A percentile compares a stretch with the other conserved stretches of the same genome.
These are phyloP conservation scores for Ichneumon xanthorius DNA, from an alignment of 2,888 invertebrate species.

Conservation along the genomic window DNA sequence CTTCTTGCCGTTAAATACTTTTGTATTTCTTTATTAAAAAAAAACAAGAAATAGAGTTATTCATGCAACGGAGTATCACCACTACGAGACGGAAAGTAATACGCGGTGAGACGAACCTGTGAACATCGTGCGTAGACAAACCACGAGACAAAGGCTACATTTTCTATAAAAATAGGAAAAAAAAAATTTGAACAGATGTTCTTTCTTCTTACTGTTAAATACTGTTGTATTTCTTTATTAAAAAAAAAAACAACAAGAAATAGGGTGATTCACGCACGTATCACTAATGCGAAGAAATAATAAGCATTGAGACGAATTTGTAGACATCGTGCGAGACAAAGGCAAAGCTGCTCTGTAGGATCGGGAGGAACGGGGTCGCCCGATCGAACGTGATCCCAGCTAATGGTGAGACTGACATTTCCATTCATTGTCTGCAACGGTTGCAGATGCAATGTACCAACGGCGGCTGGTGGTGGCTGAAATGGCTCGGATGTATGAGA, in stretches of 20 bases:
- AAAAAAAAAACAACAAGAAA: not conserved
- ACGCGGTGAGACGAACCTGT: too few species aligned
- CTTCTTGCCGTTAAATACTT: too few species aligned
- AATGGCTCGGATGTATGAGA: constrained; percentile 48
- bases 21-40: too few species aligned
- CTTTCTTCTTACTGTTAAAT: too few species aligned
- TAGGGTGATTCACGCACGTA: constrained; percentile 31
- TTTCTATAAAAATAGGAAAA: too few species aligned
- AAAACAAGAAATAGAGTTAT: too few species aligned
- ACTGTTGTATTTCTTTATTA: too few species aligned
- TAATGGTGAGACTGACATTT: constrained; percentile 84
- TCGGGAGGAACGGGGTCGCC: constrained; percentile 67
- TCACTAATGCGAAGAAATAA: constrained; percentile 21
- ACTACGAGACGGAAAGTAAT: too few species aligned
- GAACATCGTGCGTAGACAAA: too few species aligned
- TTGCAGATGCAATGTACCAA: constrained; percentile 65
- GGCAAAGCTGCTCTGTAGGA: constrained; percentile 51
- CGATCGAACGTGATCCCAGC: constrained; percentile 82
- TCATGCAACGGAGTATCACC: too few species aligned
- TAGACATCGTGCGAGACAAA: constrained; percentile 45
- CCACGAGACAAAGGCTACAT: too few species aligned
- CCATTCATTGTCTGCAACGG: constrained; percentile 81
- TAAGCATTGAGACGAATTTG: constrained; percentile 44
- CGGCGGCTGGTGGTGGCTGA: constrained; percentile 40
- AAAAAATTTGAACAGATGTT: too few species aligned